These are phyloP conservation scores for Sebastolobus alascanus DNA, from an alignment of 2,797 vertebrate genomes.

Conservation along the genomic window DNA sequence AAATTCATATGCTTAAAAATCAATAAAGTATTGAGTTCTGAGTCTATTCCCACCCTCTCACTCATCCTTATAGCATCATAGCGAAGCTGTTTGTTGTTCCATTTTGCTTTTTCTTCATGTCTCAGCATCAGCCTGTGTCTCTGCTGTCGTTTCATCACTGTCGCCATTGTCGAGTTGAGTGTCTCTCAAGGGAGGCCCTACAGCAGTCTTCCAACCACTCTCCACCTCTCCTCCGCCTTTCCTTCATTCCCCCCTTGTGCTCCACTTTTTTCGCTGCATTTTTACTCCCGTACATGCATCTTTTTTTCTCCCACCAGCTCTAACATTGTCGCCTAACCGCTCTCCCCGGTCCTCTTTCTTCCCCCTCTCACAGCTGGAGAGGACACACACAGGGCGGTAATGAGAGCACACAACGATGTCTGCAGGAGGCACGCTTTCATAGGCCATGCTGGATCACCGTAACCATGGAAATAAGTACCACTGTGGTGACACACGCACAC, in stretches of 20 bases:
- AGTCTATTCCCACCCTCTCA: neutral
- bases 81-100: neutral
- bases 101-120: slow-evolving; percentile 19
- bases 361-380: slow-evolving; percentile 68
- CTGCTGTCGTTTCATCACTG: slow-evolving; percentile 16
- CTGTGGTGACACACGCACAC: slow-evolving; percentile 24
- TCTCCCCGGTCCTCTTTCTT: neutral
- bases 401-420: slow-evolving; percentile 79
- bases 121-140: slow-evolving; percentile 35
- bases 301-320: slow-evolving; percentile 24
- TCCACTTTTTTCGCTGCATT: slow-evolving; percentile 47
- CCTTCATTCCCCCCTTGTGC: slow-evolving; percentile 31
- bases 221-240: slow-evolving; percentile 6
- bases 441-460: slow-evolving; percentile 79
- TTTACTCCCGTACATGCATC: slow-evolving; percentile 17
- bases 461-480: slow-evolving; percentile 84
- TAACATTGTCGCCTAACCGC: neutral
- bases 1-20: neutral
- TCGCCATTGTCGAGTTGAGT: slow-evolving; percentile 25
- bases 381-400: slow-evolving; percentile 82
- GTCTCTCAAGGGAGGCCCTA: slow-evolving; percentile 39
- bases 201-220: slow-evolving; percentile 27
- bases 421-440: slow-evolving; percentile 83
- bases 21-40: neutral
- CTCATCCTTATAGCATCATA: slow-evolving; percentile 22